These are phyloP conservation scores for Teleiodes luculella DNA, from an alignment of 2,888 invertebrate genomes.

Conservation along the genomic window DNA sequence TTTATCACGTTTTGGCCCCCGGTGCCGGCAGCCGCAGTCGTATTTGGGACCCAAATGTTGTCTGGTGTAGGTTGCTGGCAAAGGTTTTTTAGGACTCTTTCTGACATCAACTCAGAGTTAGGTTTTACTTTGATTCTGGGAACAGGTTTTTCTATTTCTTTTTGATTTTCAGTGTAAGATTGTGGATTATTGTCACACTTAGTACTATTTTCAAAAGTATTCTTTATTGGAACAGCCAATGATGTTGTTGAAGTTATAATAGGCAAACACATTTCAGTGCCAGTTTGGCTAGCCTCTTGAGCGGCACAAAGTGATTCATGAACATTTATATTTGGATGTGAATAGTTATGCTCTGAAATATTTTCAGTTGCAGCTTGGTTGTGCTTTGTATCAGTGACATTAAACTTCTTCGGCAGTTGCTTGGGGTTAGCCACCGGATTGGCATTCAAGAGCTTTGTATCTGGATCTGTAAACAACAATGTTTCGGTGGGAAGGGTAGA, in stretches of 20 bases:
- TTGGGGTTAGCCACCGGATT: conserved; percentile 66
- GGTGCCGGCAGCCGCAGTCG: neutral
- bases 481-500: neutral
- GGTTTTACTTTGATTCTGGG: conserved; percentile 68
- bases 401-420: conserved; percentile 52
- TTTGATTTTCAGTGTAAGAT: conserved; percentile 8
- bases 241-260: conserved; percentile 57
- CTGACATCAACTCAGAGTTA: conserved; percentile 57
- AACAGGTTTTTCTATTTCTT: conserved; percentile 20
- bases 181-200: neutral
- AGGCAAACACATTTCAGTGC: conserved; percentile 40
- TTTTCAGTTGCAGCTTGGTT: conserved; percentile 7
- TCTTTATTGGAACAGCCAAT: conserved; percentile 31
- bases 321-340: neutral
- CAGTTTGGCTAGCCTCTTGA: neutral
- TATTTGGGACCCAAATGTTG: conserved; percentile 13
- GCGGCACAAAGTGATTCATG: neutral
- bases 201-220: neutral
- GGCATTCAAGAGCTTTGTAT: conserved; percentile 42
- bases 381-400: conserved; percentile 9
- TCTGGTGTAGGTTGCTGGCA: conserved; percentile 15
- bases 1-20: neutral
- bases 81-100: conserved; percentile 33
- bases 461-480: conserved; percentile 10
- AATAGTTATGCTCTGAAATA: neutral